Evolutionary conservation across 2,113 vertebrate species (phyloP).

Genomic region (Lonchura striata): DNA sequence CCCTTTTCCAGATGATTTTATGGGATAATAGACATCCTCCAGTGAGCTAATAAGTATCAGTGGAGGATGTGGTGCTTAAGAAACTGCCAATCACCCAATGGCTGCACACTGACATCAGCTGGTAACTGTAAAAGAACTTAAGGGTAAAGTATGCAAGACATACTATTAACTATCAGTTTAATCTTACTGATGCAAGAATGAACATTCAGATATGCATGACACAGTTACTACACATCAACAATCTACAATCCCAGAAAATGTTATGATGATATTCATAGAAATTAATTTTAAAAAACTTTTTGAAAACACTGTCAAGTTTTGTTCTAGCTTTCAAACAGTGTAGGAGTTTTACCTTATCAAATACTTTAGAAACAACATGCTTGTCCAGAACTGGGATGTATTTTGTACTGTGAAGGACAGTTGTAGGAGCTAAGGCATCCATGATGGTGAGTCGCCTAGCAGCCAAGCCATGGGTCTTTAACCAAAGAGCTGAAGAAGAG

Average conservation of each 20-base stretch:
- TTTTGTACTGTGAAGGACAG: slow-evolving; percentile 64
- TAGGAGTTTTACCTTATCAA: slow-evolving; percentile 75
- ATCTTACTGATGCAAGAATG: not conserved
- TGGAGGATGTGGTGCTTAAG: not conserved
- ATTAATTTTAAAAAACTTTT: not conserved
- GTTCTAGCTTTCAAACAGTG: not conserved
- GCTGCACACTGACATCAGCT: not conserved
- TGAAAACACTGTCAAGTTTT: not conserved
- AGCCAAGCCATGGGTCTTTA: slow-evolving; percentile 73
- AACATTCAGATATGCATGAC: not conserved
- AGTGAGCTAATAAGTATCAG: not conserved
- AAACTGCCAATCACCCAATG: not conserved
- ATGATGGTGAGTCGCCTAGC: slow-evolving; percentile 78
- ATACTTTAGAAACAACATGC: slow-evolving; percentile 77
- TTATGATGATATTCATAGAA: not conserved
- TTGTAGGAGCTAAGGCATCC: slow-evolving; percentile 70
- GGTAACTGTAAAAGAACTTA: not conserved
- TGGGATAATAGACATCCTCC: not conserved
- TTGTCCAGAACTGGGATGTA: slow-evolving; percentile 77
- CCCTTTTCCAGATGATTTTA: not conserved
- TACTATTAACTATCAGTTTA: not conserved
- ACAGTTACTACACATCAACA: not conserved
- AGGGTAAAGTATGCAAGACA: not conserved
- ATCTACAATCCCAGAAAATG: not conserved
- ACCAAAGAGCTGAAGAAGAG: slow-evolving; percentile 76